A percentile compares a stretch with the other conserved stretches of the same genome.
phyloP scores from a whole-genome alignment of 1,140 invertebrate genomes.

The Drosophila pectinifera region DNA sequence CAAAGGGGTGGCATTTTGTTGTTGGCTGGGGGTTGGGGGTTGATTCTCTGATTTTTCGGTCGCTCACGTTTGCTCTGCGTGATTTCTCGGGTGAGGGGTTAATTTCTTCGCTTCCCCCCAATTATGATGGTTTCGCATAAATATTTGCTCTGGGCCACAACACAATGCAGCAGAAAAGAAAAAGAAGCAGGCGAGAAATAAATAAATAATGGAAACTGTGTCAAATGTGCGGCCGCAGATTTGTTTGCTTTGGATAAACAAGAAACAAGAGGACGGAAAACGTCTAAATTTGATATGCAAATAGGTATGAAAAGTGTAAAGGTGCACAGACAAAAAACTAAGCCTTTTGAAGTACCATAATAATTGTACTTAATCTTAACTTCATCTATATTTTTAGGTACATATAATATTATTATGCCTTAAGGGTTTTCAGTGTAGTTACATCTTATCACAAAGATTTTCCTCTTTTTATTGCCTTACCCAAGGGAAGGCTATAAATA shows the following conservation, averaged over 20 bases:
- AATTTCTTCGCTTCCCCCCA: slow-evolving; percentile 26
- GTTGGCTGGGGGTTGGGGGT: slow-evolving; percentile 12
- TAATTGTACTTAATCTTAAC: background rate
- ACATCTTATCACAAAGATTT: slow-evolving; percentile 14
- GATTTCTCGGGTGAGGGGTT: slow-evolving; percentile 55
- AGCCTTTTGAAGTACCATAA: background rate
- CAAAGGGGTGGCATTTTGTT: slow-evolving; percentile 25
- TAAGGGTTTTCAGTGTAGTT: slow-evolving; percentile 1
- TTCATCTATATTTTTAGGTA: background rate
- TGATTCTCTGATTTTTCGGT: slow-evolving; percentile 15
- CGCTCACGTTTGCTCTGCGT: slow-evolving; percentile 58
- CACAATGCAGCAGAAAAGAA: slow-evolving; percentile 30
- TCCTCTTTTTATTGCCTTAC: background rate
- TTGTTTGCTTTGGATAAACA: slow-evolving; percentile 72
- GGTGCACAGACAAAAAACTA: slow-evolving; percentile 17
- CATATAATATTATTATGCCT: no score
- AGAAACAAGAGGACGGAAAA: slow-evolving; percentile 39
- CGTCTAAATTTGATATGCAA: slow-evolving; percentile 40
- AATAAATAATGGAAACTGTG: slow-evolving; percentile 68
- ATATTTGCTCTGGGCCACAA: slow-evolving; percentile 56
- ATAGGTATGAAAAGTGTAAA: slow-evolving; percentile 37
- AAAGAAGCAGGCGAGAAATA: slow-evolving; percentile 37
- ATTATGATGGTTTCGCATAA: slow-evolving; percentile 61
- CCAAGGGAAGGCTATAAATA: slow-evolving; percentile 25
- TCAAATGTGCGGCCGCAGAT: slow-evolving; percentile 73